phyloP scores from a whole-genome alignment of 2,113 vertebrate genomes.

The Brienomyrus longianalis region DNA sequence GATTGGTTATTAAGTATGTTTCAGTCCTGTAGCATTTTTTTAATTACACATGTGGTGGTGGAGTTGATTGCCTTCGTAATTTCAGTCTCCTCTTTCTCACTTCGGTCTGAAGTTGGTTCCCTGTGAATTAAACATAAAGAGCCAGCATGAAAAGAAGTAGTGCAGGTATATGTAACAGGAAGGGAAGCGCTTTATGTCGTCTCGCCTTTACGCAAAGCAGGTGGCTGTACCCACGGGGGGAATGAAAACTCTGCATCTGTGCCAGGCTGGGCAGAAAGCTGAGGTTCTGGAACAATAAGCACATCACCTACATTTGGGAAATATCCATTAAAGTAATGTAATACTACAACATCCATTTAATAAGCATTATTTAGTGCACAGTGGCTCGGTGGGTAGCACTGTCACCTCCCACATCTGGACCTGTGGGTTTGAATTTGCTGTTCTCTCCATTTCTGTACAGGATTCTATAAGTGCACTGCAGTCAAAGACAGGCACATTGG shows the following conservation, averaged over 20 bases:
- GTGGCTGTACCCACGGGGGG: neutral
- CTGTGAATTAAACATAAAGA: neutral
- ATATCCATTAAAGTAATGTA: neutral
- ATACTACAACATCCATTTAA: neutral
- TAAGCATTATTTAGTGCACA: neutral
- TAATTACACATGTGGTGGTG: neutral
- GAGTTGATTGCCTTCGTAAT: neutral
- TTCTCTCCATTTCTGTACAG: neutral
- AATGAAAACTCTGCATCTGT: neutral
- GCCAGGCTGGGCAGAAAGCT: neutral
- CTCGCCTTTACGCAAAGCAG: neutral
- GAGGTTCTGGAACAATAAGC: neutral
- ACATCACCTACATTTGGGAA: neutral
- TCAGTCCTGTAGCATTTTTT: neutral
- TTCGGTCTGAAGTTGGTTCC: neutral
- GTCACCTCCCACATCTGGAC: neutral
- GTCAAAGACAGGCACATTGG: neutral
- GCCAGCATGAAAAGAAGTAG: neutral
- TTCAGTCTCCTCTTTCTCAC: neutral
- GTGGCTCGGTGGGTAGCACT: neutral
- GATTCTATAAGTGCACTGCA: neutral
- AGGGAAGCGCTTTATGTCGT: neutral
- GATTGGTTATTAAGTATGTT: conserved; percentile 6
- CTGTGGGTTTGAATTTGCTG: neutral
- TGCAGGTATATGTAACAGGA: neutral